Conservation (phyloP, 2,113 vertebrate genomes). For the Dasyurus viverrinus region DNA sequence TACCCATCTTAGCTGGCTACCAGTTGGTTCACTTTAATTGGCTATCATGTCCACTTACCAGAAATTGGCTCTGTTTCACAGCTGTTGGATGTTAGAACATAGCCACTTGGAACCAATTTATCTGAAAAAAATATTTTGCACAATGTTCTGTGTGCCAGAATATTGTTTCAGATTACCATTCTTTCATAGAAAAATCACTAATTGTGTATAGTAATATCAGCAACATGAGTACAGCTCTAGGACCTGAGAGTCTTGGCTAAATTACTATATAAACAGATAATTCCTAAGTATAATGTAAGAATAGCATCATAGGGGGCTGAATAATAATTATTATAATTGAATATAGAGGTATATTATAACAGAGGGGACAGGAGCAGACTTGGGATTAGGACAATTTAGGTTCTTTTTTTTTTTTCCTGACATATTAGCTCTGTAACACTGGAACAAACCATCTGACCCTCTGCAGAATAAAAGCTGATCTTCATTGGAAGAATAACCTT, state of each 20-base stretch:
- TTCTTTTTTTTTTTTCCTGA: not conserved
- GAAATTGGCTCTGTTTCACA: conserved; percentile 35
- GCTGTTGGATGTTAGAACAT: conserved; percentile 6
- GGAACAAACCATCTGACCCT: not conserved
- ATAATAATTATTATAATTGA: conserved; percentile 24
- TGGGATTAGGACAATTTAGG: not conserved
- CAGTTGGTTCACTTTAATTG: conserved; percentile 40
- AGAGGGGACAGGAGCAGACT: not conserved
- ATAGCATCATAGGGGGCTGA: conserved; percentile 30
- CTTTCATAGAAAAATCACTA: conserved; percentile 23
- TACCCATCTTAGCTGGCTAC: conserved; percentile 41
- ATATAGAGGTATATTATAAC: not conserved
- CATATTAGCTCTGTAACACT: not conserved
- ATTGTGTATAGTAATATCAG: not conserved
- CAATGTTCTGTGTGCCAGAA: not conserved
- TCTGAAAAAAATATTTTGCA: not conserved
- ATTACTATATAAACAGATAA: not conserved
- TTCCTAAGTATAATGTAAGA: conserved; percentile 41
- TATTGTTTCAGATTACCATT: not conserved
- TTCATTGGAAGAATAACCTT: not conserved
- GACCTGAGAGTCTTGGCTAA: conserved; percentile 1
- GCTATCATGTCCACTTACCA: conserved; percentile 26
- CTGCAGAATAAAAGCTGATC: not conserved
- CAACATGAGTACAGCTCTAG: not conserved
- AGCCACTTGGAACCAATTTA: conserved; percentile 14